phyloP scores from a whole-genome alignment of 2,113 vertebrate species.

The Gymnogyps californianus region DNA sequence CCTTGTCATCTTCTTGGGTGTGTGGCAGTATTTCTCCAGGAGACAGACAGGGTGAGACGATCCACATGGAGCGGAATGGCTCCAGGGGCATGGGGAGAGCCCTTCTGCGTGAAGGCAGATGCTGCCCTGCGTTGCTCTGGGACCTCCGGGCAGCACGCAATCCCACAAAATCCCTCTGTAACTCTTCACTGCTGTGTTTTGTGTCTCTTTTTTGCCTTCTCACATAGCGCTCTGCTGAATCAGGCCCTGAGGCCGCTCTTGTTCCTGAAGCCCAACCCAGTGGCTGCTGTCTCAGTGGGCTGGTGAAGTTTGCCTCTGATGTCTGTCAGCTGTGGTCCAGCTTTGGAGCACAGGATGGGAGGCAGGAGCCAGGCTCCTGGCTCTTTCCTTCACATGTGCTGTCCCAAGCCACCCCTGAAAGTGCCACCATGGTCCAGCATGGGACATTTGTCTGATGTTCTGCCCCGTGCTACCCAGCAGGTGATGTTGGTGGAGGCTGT shows the following conservation, averaged over 20 bases:
- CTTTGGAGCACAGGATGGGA: neutral
- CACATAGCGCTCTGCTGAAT: neutral
- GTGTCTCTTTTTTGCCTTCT: neutral
- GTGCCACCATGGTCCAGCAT: neutral
- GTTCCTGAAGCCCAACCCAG: neutral
- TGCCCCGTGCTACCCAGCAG: neutral
- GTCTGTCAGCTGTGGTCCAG: neutral
- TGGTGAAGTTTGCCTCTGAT: neutral
- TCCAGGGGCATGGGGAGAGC: neutral
- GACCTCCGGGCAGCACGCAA: neutral
- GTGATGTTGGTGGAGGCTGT: neutral
- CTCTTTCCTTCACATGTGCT: neutral
- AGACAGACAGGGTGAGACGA: neutral
- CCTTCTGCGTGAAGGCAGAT: neutral
- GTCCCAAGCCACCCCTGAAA: neutral
- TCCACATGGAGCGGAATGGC: fast-evolving
- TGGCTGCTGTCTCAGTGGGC: neutral
- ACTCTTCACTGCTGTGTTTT: neutral
- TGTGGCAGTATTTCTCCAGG: neutral
- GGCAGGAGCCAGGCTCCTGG: neutral
- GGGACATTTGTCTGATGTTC: neutral
- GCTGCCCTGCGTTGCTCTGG: fast-evolving
- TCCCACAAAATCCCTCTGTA: neutral
- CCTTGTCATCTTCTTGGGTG: neutral
- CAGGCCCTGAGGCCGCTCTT: neutral